Percentiles rank a stretch among this genome's conserved stretches.
Evolutionary conservation across 2,113 vertebrate species (phyloP).

Genomic region (Corvus moneduloides): DNA sequence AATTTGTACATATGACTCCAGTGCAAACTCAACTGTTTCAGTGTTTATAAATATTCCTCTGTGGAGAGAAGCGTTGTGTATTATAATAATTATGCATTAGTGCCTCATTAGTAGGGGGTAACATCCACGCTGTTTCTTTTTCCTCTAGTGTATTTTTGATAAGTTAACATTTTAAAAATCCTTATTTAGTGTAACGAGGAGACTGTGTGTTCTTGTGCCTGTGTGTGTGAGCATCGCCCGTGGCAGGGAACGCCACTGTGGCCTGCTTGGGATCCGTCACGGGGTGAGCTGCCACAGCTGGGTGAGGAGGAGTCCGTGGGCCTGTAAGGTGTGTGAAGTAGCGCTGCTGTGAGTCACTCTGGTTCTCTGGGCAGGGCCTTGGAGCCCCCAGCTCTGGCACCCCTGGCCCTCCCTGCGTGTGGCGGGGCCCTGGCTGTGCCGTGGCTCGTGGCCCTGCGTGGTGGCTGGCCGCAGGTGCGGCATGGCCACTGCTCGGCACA

Average conservation of each 20-base stretch:
- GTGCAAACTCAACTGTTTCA: constrained; percentile 61
- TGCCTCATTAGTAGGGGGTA: constrained; percentile 81
- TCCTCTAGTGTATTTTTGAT: constrained; percentile 77
- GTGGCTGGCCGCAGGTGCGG: accelerated
- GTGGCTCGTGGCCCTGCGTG: accelerated
- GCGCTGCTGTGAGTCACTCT: accelerated
- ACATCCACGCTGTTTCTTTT: constrained; percentile 70
- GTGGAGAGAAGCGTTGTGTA: constrained; percentile 72
- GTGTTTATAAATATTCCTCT: constrained; percentile 81
- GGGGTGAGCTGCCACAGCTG: neutral
- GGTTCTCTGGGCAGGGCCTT: accelerated
- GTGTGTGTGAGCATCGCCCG: neutral
- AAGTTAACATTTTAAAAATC: constrained; percentile 73
- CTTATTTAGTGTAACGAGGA: constrained; percentile 63
- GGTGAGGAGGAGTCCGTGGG: accelerated
- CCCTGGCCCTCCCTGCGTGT: accelerated
- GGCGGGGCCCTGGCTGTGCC: accelerated
- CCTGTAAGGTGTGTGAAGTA: accelerated
- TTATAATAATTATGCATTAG: constrained; percentile 82
- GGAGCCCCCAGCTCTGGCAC: accelerated
- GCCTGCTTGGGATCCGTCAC: accelerated
- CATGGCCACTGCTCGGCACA: accelerated
- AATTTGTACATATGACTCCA: constrained; percentile 66
- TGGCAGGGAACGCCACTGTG: accelerated
- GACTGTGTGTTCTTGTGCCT: neutral